These are phyloP conservation scores for Drosophila sucinea DNA, from an alignment of 1,140 invertebrate species.

Conservation along the genomic window DNA sequence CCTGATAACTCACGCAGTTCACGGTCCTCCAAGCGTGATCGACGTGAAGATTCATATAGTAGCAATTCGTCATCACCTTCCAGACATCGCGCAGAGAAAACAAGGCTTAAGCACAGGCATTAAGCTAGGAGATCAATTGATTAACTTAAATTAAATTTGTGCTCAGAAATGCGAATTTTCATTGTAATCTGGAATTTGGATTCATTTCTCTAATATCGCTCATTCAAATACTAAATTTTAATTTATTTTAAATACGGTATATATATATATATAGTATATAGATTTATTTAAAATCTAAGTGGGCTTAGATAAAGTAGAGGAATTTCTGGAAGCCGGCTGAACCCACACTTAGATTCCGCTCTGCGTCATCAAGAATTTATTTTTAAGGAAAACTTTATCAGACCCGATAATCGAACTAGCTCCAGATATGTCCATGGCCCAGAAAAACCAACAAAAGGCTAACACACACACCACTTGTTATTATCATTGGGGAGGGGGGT, in stretches of 20 bases:
- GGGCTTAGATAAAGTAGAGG: slow-evolving; percentile 17
- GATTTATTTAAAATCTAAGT: slow-evolving; percentile 41
- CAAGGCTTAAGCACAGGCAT: slow-evolving; percentile 74
- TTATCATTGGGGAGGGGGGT: slow-evolving; percentile 41
- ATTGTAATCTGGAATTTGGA: not conserved
- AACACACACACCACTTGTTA: slow-evolving; percentile 26
- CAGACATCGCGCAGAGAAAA: slow-evolving; percentile 61
- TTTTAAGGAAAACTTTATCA: slow-evolving; percentile 61
- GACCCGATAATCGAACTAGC: slow-evolving; percentile 26
- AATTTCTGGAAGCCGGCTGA: slow-evolving; percentile 34
- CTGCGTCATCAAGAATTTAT: slow-evolving; percentile 35
- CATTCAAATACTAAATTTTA: slow-evolving; percentile 13
- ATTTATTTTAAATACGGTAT: slow-evolving; percentile 48
- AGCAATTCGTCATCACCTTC: slow-evolving; percentile 37
- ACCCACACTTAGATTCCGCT: slow-evolving; percentile 43
- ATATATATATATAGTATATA: slow-evolving; percentile 60
- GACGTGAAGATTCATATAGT: slow-evolving; percentile 36
- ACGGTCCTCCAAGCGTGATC: slow-evolving; percentile 66
- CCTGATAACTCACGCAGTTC: slow-evolving; percentile 46
- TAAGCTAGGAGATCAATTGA: slow-evolving; percentile 14
- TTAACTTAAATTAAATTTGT: not conserved
- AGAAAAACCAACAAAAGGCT: slow-evolving; percentile 29
- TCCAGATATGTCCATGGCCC: slow-evolving; percentile 12
- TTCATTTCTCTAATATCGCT: not conserved
- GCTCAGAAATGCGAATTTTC: not conserved